phyloP scores from a whole-genome alignment of 2,113 vertebrate genomes.

The Tonatia bakeri region DNA sequence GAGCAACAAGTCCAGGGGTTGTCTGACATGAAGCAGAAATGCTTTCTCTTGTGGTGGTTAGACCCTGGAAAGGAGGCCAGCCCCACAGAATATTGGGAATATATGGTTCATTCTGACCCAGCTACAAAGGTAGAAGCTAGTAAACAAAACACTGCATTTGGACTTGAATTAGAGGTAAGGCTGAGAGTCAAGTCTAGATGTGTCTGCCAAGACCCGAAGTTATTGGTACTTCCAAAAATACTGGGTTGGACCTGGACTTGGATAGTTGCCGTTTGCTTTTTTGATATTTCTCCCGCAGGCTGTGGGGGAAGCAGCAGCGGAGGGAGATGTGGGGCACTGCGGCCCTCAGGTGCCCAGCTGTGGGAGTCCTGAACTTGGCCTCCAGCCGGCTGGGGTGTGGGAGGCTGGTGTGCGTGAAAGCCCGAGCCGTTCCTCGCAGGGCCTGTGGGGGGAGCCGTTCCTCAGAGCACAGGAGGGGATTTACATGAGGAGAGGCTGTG shows the following conservation, averaged over 20 bases:
- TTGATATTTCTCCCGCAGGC: background rate
- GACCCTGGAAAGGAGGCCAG: background rate
- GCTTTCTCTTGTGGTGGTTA: background rate
- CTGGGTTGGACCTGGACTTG: background rate
- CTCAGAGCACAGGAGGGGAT: background rate
- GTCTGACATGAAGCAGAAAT: background rate
- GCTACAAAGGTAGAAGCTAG: background rate
- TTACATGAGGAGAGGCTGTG: background rate
- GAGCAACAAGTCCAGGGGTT: background rate
- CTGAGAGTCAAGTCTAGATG: background rate
- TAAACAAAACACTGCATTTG: background rate
- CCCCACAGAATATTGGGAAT: background rate
- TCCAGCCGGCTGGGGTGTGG: background rate
- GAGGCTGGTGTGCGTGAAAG: background rate
- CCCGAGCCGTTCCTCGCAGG: background rate
- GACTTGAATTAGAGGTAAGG: background rate
- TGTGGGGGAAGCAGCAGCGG: background rate
- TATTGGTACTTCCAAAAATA: background rate
- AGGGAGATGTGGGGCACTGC: background rate
- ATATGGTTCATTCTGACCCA: background rate
- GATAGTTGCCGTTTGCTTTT: background rate
- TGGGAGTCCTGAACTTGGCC: background rate
- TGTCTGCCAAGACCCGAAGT: background rate
- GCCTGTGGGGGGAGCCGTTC: background rate
- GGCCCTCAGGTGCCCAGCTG: rapidly evolving